Base-by-base conservation (phyloP, 2,797 vertebrate genomes). In the Coracias cyanogaster region DNA sequence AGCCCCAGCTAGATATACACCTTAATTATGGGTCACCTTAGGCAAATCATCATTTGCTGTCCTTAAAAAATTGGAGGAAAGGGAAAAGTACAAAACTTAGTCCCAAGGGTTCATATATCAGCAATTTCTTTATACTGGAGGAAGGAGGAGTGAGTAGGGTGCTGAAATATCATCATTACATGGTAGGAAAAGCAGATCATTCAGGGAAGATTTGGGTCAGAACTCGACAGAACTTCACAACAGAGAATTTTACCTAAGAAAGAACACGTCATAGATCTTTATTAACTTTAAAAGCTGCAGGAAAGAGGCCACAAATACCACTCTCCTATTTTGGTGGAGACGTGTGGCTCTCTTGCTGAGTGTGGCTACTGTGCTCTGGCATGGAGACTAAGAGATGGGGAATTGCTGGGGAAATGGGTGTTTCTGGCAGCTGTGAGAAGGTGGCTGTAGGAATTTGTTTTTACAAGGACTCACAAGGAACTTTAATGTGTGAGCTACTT, bases 371-470 rank as follows among this genome's bases (percentile, higher is more conserved):
- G 35, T 64, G 48, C 45, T 21, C 64, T 64, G 73, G 62, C 49
- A 41, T 29, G 65, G 55, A 64, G 41, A 70, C 48, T 8, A n/a
- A 86, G 86, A 90, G 70, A 35, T 65, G 48, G 71, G 61, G 71
- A 94, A 85, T 16, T 87, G 0, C 79, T 77, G 79, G 33, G 51
- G 31, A 57, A 87, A 60, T 46, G 71, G 79, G 76, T 52, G 19
- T 46, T 94, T 64, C 89, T 93, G 82, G 67, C 74, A 81, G 78
- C 82, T 80, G 64, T 6, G 45, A 67, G 78, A 83, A 85, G 86
- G 49, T 24, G 79, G 61, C 82, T 85, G 82, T 35, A 93, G 55
- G 92, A 86, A 90, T 94, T 72, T 91, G 61, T 64, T 90, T 87
- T 87, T 12, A 22, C 46, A 89, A 15, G 57, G 94, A 80, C 86